Conservation (phyloP, 1,140 invertebrate genomes). For the Brachionus plicatilis region DNA sequence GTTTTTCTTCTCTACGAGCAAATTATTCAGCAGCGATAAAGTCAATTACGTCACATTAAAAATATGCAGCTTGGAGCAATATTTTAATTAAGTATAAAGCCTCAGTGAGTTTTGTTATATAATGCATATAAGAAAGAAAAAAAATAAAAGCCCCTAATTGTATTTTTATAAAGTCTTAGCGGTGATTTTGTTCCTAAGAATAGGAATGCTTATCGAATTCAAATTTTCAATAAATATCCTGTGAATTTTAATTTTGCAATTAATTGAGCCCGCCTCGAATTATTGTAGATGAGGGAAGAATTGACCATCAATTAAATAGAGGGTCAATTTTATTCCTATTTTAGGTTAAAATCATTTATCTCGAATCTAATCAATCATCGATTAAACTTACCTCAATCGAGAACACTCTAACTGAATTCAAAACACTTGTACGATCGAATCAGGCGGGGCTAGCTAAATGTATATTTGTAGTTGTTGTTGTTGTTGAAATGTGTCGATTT, state of each 20-base stretch:
- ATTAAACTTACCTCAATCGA: not conserved
- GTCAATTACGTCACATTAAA: not conserved
- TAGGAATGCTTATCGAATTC: not conserved
- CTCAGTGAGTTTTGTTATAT: not conserved
- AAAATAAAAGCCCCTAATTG: not conserved
- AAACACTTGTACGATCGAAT: not conserved
- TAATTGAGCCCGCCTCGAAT: not conserved
- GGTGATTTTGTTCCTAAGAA: not conserved
- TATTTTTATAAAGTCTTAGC: not conserved
- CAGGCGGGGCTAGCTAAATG: not conserved
- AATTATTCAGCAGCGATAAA: not conserved
- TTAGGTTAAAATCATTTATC: slow-evolving; percentile 1
- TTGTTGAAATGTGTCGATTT: not conserved
- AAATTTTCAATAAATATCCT: not conserved
- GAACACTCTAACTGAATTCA: not conserved
- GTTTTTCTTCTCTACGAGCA: not conserved
- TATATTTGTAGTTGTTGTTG: not conserved
- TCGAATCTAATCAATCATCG: not conserved
- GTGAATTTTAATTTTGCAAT: not conserved
- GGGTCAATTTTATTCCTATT: not conserved
- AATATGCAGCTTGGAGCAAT: not conserved
- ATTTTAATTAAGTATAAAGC: not conserved
- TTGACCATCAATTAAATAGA: not conserved
- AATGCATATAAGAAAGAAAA: not conserved
- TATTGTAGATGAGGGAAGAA: not conserved